phyloP scores from a whole-genome alignment of 92 coral and sea anemone species.

The Virgularia gustaviana region DNA sequence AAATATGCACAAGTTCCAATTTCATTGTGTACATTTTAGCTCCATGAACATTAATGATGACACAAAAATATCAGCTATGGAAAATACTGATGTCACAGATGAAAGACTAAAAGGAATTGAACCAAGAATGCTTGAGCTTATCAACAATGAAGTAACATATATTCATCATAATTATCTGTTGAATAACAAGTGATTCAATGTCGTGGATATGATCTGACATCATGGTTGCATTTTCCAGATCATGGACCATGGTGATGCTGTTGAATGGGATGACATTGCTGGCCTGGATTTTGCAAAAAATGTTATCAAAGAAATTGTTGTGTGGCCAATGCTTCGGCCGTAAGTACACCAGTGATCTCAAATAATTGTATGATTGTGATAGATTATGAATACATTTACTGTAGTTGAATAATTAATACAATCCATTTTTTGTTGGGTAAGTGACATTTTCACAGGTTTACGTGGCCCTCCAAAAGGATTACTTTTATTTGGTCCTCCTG shows the following conservation, averaged over 20 bases:
- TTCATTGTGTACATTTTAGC: too few relatives aligned
- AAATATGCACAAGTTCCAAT: too few relatives aligned
- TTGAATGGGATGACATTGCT: constrained; percentile 94
- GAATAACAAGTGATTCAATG: not conserved
- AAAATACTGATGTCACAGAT: constrained; percentile 49
- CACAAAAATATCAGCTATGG: too few relatives aligned
- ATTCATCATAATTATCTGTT: not conserved
- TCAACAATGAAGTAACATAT: not conserved
- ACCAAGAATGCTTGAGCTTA: constrained; percentile 39
- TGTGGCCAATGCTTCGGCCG: constrained; percentile 99
- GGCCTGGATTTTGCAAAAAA: constrained; percentile 94
- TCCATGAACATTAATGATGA: too few relatives aligned
- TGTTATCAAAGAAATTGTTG: constrained; percentile 95
- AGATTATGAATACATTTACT: not conserved
- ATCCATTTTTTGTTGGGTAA: too few relatives aligned
- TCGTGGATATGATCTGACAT: too few relatives aligned
- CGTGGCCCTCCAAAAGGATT: constrained; percentile 97
- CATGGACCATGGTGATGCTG: constrained; percentile 95
- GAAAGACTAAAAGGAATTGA: constrained; percentile 82
- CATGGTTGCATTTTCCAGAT: too few relatives aligned
- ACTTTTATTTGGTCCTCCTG: constrained; percentile 95
- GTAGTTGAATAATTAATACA: not conserved
- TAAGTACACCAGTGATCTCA: constrained; percentile 36
- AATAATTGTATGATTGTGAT: not conserved
- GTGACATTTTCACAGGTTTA: constrained; percentile 91